Evolutionary conservation across 2,888 invertebrate genomes (phyloP).

Genomic region (Clunio marinus): DNA sequence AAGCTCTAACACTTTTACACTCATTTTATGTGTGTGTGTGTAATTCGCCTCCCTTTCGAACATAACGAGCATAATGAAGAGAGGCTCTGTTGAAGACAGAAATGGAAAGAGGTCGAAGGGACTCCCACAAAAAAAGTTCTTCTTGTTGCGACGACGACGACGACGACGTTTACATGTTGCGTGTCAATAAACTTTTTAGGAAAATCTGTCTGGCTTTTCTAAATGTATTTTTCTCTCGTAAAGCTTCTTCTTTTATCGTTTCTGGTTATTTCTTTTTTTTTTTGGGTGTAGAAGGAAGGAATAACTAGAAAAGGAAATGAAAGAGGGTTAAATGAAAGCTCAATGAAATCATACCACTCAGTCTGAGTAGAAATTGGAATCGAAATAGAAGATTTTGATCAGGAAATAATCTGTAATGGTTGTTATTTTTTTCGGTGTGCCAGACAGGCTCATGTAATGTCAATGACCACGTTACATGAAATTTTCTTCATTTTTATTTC

Average conservation of each 20-base stretch:
- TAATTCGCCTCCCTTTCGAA: neutral
- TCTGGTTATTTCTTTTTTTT: neutral
- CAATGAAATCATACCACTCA: neutral
- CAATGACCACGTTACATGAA: constrained; percentile 31
- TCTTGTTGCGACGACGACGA: constrained; percentile 27
- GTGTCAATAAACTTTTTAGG: constrained; percentile 40
- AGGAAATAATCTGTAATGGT: constrained; percentile 37
- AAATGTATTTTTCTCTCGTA: neutral
- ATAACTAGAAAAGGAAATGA: constrained; percentile 11
- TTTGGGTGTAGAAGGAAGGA: neutral
- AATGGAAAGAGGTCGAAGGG: neutral
- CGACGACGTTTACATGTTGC: constrained; percentile 30
- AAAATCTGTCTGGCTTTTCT: constrained; percentile 33
- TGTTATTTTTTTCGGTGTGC: constrained; percentile 7
- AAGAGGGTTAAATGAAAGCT: constrained; percentile 13
- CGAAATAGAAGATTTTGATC: constrained; percentile 36
- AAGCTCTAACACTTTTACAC: constrained; percentile 4
- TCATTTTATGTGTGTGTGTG: no score
- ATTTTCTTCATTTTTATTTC: constrained; percentile 3
- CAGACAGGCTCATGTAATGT: constrained; percentile 36
- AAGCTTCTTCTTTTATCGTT: neutral
- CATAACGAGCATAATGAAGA: neutral
- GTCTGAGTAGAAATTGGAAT: constrained; percentile 29
- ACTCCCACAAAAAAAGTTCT: neutral
- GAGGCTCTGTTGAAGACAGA: neutral